A percentile compares a stretch with the other conserved stretches of the same genome.
Conservation (phyloP, 2,888 invertebrate genomes). For the Heliconius charithonia region DNA sequence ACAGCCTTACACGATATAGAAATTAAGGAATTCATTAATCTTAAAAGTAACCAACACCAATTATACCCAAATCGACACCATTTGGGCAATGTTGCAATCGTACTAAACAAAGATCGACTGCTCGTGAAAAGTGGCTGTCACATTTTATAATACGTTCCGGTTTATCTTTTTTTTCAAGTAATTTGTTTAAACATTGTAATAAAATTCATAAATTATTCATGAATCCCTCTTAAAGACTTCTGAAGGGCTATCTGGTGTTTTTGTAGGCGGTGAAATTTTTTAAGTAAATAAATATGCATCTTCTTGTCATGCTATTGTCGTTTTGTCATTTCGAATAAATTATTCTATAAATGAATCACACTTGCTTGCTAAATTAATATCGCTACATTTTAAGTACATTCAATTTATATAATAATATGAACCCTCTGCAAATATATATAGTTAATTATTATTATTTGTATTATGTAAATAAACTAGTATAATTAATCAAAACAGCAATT, state of each 20-base stretch:
- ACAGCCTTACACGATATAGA: not conserved
- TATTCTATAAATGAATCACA: conserved; percentile 19
- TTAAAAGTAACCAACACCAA: not conserved
- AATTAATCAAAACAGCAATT: not conserved
- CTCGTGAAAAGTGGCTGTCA: not conserved
- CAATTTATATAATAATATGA: not conserved
- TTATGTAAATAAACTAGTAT: not conserved
- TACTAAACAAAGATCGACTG: not conserved
- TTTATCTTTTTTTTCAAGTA: conserved; percentile 9
- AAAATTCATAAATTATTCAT: conserved; percentile 33
- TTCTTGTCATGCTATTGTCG: conserved; percentile 20
- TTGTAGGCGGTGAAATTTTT: conserved; percentile 34
- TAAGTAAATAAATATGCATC: conserved; percentile 30
- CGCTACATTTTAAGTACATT: not conserved
- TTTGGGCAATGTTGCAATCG: not conserved
- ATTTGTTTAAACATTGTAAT: conserved; percentile 24
- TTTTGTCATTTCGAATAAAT: conserved; percentile 34
- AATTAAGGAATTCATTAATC: not conserved
- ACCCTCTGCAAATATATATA: not conserved
- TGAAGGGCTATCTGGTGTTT: conserved; percentile 31
- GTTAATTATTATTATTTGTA: not conserved
- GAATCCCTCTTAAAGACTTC: conserved; percentile 1
- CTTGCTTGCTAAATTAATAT: conserved; percentile 19
- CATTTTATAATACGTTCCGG: conserved; percentile 19
- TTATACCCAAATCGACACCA: not conserved